These are phyloP conservation scores for Neopelma chrysocephalum DNA, from an alignment of 2,797 vertebrate genomes.

Conservation along the genomic window DNA sequence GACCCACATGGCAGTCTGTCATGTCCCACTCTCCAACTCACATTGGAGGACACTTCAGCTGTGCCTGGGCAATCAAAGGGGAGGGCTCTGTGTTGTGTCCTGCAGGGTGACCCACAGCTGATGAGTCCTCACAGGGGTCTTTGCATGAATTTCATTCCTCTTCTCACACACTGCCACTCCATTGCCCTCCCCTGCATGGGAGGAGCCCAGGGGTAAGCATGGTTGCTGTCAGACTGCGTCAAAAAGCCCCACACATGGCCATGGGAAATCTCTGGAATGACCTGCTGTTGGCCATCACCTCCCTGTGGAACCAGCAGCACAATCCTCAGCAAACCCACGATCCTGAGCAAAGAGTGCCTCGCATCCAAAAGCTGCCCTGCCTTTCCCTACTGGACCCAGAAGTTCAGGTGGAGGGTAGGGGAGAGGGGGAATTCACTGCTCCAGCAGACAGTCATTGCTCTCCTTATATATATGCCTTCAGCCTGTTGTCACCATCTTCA, in stretches of 20 bases:
- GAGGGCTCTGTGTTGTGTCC: background rate
- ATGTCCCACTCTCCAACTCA: rapidly evolving
- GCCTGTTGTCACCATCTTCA: background rate
- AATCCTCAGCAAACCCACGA: background rate
- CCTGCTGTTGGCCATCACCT: background rate
- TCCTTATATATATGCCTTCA: background rate
- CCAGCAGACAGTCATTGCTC: background rate
- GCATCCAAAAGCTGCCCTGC: background rate
- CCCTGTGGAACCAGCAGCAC: background rate
- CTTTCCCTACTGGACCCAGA: background rate
- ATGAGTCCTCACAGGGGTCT: background rate
- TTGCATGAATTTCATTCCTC: background rate
- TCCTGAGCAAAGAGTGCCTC: background rate
- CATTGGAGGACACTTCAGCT: background rate
- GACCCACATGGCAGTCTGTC: background rate
- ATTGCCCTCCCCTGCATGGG: background rate
- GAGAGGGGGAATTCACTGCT: background rate
- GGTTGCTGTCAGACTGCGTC: background rate
- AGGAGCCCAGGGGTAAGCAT: background rate
- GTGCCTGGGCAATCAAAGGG: background rate
- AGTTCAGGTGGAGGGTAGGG: background rate
- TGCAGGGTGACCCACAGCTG: background rate
- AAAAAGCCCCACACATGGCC: rapidly evolving
- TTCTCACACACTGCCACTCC: rapidly evolving
- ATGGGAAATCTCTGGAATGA: background rate